Base-by-base conservation (phyloP, 2,888 invertebrate species). In the Mythimna loreyi region DNA sequence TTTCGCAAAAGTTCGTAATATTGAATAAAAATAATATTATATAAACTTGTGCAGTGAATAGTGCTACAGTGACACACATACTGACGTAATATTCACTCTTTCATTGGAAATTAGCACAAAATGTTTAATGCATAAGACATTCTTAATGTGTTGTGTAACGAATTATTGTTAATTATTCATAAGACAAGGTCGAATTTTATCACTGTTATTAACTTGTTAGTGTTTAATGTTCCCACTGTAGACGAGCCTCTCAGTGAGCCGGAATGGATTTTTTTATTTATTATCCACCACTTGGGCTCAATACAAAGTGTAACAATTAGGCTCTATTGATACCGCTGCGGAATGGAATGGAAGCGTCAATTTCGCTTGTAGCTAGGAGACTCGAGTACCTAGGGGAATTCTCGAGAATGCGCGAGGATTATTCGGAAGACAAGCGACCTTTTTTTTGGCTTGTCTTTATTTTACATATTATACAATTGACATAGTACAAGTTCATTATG, bases 51-150 rank as follows among this genome's bases (percentile, higher is more conserved):
- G 21, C 36, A 45, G 21, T 28, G 25, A 40, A 58, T 19, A 50
- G 50, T n/a, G 21, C 28, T 30, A 43, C 30, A 60, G 33, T 73
- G 70, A 43, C 74, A 63, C 33, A 72, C n/a, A 55, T 67, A 55
- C 50, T 23, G 6, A 25, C n/a, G 30, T n/a, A 50, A 59, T 9
- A 25, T 43, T 40, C 21, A 56, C 21, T 30, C 19, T 36, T 25
- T 57, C 30, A 40, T 67, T 53, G 45, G 7, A 13, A 66, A 75
- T 58, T 53, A 8, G 52, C 57, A 68, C 47, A 30, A n/a, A 67
- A 49, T 75, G 33, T 55, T 23, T 75, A 25, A 55, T 75, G 21
- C 33, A 57, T 67, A 28, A 43, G 53, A 55, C n/a, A 55, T 75
- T 58, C 21, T 16, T 75, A 23, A 43, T 43, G 23, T 49, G 53